These are phyloP conservation scores for Campoplex nolae DNA, from an alignment of 2,888 invertebrate genomes.

Conservation along the genomic window DNA sequence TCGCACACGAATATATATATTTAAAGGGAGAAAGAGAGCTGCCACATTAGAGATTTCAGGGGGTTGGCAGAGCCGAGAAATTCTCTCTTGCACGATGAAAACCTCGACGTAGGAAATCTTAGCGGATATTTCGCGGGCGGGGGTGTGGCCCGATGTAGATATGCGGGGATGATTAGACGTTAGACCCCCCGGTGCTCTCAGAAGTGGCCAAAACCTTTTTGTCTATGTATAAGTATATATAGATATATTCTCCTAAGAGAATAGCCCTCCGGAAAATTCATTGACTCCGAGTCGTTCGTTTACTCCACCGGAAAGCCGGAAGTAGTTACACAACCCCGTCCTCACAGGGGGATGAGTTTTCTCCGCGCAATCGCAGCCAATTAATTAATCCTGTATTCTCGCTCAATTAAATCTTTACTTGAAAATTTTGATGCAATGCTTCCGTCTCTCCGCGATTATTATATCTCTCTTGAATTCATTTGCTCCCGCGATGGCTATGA, in stretches of 20 bases:
- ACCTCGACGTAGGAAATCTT: conserved; percentile 69
- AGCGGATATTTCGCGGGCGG: conserved; percentile 65
- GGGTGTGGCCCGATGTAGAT: conserved; percentile 80
- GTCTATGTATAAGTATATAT: background rate
- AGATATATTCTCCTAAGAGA: conserved; percentile 40
- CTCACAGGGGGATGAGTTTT: conserved; percentile 11
- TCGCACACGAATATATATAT: conserved; percentile 26
- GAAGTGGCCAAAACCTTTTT: conserved; percentile 16
- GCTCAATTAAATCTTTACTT: conserved; percentile 47
- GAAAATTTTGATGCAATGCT: conserved; percentile 39
- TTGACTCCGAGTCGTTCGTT: conserved; percentile 80
- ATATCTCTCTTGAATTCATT: background rate
- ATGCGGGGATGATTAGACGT: conserved; percentile 80
- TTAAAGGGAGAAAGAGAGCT: conserved; percentile 50
- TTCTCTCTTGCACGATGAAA: conserved; percentile 35
- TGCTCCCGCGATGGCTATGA: background rate
- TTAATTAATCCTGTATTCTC: conserved; percentile 41
- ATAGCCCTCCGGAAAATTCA: conserved; percentile 80
- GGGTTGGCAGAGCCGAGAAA: conserved; percentile 35
- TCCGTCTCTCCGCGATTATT: background rate
- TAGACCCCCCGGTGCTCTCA: conserved; percentile 61
- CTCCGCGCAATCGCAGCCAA: conserved; percentile 38
- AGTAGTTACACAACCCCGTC: conserved; percentile 47
- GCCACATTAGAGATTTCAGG: conserved; percentile 62
- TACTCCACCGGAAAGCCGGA: conserved; percentile 74